Conservation (phyloP, 1,140 invertebrate species). For the Drosophila punjabiensis region DNA sequence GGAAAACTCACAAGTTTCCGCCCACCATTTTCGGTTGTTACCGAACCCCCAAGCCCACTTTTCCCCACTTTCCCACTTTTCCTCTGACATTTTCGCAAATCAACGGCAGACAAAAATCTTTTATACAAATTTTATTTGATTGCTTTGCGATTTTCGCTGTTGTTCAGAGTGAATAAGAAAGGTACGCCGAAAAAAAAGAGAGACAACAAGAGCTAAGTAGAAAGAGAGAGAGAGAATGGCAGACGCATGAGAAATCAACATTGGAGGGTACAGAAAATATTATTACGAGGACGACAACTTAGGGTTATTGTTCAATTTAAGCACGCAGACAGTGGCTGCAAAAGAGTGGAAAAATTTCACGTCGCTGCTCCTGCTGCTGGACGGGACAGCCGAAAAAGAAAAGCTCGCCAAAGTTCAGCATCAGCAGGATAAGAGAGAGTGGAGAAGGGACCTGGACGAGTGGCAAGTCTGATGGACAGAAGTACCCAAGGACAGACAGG, state of each 20-base stretch:
- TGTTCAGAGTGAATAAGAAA: slow-evolving; percentile 53
- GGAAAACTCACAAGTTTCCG: slow-evolving; percentile 73
- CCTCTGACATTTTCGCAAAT: slow-evolving; percentile 69
- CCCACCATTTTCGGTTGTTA: slow-evolving; percentile 66
- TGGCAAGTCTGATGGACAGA: slow-evolving; percentile 39
- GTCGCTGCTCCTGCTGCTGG: slow-evolving; percentile 25
- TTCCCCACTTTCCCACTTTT: background rate
- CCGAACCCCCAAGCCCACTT: background rate
- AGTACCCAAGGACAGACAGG: slow-evolving; percentile 12
- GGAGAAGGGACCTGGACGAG: slow-evolving; percentile 30
- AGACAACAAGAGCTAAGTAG: background rate
- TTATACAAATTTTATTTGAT: slow-evolving; percentile 84
- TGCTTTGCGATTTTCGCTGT: slow-evolving; percentile 82
- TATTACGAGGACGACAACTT: slow-evolving; percentile 83
- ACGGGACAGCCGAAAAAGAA: slow-evolving; percentile 37
- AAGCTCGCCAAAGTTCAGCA: slow-evolving; percentile 49
- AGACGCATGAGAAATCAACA: slow-evolving; percentile 72
- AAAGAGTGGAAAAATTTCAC: slow-evolving; percentile 68
- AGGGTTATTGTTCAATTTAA: slow-evolving; percentile 84
- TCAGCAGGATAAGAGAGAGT: slow-evolving; percentile 45
- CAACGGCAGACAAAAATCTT: slow-evolving; percentile 83
- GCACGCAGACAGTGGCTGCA: slow-evolving; percentile 72
- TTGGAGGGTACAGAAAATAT: slow-evolving; percentile 76
- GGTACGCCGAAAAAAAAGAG: slow-evolving; percentile 25
- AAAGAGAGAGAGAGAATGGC: slow-evolving; percentile 8